Evolutionary conservation across 2,888 invertebrate genomes (phyloP), one percentile per base, ranked within the genome.

Genomic region (Deilephila porcellus): DNA sequence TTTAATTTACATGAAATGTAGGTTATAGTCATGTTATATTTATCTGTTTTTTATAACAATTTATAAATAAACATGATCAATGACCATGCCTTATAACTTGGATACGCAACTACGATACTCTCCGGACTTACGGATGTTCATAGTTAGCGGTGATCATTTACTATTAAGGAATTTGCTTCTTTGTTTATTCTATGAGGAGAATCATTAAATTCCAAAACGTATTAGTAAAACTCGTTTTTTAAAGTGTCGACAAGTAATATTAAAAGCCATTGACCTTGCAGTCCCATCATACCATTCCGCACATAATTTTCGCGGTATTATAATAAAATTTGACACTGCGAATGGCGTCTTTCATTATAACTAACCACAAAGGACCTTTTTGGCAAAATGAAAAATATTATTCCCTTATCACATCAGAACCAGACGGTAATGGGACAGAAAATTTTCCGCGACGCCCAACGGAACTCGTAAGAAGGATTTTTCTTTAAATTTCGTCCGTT

Each of bases 361-460:
- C 73, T 73, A 71, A 67, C 59, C 71, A 60, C 71, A 60, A 71
- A 71, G 52, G 63, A 74, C 74, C 75, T 74, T 75, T 52, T 74
- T 73, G 56, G 75, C 71, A 45, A 45, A 37, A 37, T 73, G 25
- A 74, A 73, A 78, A 78, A 76, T 75, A 76, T 75, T 75, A 52
- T 76, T 53, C 71, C 73, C 76, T 79, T 81, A 82, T 82, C 82
- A 80, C 71, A 75, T 73, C 59, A 72, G 62, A 74, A 76, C 60
- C 82, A 81, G 78, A 70, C 81, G 52, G 67, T 29, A 67, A 64
- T 64, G 37, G 64, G 11, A 20, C 20, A 64, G 64, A 64, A 64
- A 64, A 64, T 64, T 64, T 37, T 64, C n/a, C 64, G 37, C 37
- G 45, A n/a, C n/a, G n/a, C 19, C 8, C 20, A 64, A 45, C 20